Evolutionary conservation across 2,797 vertebrate species (phyloP).

Genomic region (Amblyraja radiata): DNA sequence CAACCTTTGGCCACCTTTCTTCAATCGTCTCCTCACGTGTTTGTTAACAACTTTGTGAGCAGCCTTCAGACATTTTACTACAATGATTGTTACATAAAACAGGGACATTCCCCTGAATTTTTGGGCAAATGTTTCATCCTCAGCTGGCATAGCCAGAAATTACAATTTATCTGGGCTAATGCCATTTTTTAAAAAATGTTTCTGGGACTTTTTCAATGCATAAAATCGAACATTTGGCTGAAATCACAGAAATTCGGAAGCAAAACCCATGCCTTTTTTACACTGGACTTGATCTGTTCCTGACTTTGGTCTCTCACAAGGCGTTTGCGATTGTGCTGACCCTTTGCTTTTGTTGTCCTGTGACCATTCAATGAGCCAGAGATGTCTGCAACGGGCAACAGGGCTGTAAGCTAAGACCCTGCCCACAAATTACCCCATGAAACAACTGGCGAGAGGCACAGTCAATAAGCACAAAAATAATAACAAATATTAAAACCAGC

Average conservation of each 20-base stretch:
- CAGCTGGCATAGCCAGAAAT: background rate
- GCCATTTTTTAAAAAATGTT: background rate
- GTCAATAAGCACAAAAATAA: too few species aligned
- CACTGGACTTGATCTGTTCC: too few species aligned
- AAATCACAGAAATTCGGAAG: background rate
- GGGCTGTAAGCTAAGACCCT: too few species aligned
- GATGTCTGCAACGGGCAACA: too few species aligned
- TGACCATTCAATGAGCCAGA: too few species aligned
- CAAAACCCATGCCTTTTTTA: background rate
- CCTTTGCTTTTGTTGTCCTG: too few species aligned
- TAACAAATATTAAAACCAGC: too few species aligned
- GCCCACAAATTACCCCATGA: too few species aligned
- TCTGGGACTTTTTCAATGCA: background rate
- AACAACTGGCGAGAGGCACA: too few species aligned
- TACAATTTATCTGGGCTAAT: background rate
- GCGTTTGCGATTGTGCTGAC: too few species aligned
- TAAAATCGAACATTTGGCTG: background rate
- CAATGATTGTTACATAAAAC: background rate
- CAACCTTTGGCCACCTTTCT: background rate
- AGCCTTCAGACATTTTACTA: background rate
- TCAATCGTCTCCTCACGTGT: background rate
- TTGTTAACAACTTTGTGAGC: background rate
- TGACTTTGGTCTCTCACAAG: too few species aligned
- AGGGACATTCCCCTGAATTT: too few species aligned
- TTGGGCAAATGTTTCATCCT: background rate